Base-by-base conservation (phyloP, 1,140 invertebrate species). In the Micrasema minimum region DNA sequence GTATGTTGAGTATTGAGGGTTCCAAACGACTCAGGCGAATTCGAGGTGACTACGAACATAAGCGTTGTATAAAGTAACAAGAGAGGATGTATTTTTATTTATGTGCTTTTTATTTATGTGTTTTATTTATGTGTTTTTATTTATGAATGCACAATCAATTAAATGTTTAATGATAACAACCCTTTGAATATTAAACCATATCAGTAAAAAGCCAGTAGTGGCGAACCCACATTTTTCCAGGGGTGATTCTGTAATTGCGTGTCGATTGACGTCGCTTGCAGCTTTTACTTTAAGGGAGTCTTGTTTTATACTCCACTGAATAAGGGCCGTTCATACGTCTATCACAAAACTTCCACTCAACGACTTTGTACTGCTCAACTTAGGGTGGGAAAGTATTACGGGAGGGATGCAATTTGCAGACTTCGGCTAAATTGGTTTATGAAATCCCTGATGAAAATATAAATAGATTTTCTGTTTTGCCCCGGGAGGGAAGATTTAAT, bases 241-340 rank as follows among this genome's bases (percentile, higher is more conserved):
- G 53, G 23, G 45, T 65, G 22, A 68, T 69, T 65, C 65, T 55
- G 64, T 71, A 74, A 74, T 71, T 74, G 68, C 72, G 61, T 71
- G 64, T 71, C 65, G 69, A 74, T 74, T 71, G 68, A 68, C 65
- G 72, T 74, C 72, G 57, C 62, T 65, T 74, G 66, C 72, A 74
- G 72, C 53, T 74, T 69, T 74, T 65, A 12, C 46, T 66, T 51
- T 46, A 26, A 62, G 65, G 51, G 55, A 10, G 48, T 67, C 71
- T 67, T 72, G 65, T 68, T 72, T 66, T 72, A 64, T 67, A 16
- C 48, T 7, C 65, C 31, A 10, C 65, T 31, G 26, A 51, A 50
- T 51, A 46, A 64, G 41, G 62, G 23, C 37, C 18, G 46, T 41
- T 22, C 48, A 31, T 51, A 38, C 16, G 35, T 59, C 55, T 59